Evolutionary conservation across 2,888 invertebrate genomes (phyloP).

Genomic region (Aphodius sticticus): DNA sequence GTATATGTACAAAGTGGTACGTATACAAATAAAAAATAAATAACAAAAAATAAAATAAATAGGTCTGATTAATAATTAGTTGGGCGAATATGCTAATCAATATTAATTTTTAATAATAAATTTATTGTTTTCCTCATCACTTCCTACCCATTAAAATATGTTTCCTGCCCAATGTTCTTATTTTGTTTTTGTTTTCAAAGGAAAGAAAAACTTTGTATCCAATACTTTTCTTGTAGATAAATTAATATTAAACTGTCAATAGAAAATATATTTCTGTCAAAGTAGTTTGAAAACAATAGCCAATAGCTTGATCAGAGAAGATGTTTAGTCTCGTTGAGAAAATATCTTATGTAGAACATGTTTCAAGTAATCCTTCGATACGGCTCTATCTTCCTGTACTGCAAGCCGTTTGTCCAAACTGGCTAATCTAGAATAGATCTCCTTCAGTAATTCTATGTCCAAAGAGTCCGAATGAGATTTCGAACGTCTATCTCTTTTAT

Average conservation of each 20-base stretch:
- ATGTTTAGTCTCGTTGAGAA: background rate
- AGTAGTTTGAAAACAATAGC: background rate
- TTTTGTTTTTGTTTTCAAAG: too few relatives aligned
- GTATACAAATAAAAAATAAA: too few relatives aligned
- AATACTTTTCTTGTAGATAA: background rate
- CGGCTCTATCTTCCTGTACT: constrained; percentile 54
- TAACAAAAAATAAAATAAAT: too few relatives aligned
- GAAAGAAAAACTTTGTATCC: background rate
- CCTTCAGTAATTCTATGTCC: constrained; percentile 37
- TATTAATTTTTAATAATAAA: background rate
- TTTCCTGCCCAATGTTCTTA: too few relatives aligned
- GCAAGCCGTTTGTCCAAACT: constrained; percentile 52
- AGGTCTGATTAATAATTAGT: too few relatives aligned
- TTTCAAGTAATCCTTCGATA: constrained; percentile 56
- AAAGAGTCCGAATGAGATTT: background rate
- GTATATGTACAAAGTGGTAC: too few relatives aligned
- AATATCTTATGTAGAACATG: constrained; percentile 54
- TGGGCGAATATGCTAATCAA: background rate
- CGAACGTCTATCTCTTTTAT: constrained; percentile 10
- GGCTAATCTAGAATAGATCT: constrained; percentile 49
- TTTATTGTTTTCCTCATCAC: background rate
- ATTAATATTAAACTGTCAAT: background rate
- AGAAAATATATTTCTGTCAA: background rate
- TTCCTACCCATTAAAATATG: background rate
- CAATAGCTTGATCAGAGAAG: background rate